Evolutionary conservation across 2,797 vertebrate species (phyloP).

Genomic region (Gephyroberyx darwinii): DNA sequence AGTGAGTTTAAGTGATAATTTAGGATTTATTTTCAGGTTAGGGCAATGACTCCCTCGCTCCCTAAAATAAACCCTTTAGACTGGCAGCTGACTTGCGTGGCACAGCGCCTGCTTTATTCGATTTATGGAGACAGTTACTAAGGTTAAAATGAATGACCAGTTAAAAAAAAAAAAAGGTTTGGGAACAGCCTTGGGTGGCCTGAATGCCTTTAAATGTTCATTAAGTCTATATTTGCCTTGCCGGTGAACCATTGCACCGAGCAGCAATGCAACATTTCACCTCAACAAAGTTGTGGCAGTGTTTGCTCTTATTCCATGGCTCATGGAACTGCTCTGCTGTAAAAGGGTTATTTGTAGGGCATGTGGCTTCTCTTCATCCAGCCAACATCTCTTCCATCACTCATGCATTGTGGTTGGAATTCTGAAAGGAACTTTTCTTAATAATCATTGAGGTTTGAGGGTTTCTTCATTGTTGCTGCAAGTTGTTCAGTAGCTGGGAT

Average conservation of each 20-base stretch:
- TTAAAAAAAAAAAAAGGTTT: slow-evolving; percentile 33
- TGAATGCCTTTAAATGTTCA: slow-evolving; percentile 36
- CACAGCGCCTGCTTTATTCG: slow-evolving; percentile 34
- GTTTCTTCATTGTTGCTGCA: slow-evolving; percentile 28
- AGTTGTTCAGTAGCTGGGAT: not conserved
- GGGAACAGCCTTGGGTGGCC: slow-evolving; percentile 44
- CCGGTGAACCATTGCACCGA: slow-evolving; percentile 45
- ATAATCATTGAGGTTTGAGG: slow-evolving; percentile 43
- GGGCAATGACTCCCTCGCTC: slow-evolving; percentile 35
- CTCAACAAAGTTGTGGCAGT: slow-evolving; percentile 52
- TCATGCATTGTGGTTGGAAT: slow-evolving; percentile 50
- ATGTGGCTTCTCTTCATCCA: slow-evolving; percentile 57
- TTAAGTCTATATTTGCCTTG: slow-evolving; percentile 51
- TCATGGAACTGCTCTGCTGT: slow-evolving; percentile 51
- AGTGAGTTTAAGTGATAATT: slow-evolving; percentile 38
- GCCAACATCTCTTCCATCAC: slow-evolving; percentile 47
- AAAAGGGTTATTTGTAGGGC: slow-evolving; percentile 60
- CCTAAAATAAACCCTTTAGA: slow-evolving; percentile 49
- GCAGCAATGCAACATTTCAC: slow-evolving; percentile 50
- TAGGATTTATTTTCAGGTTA: slow-evolving; percentile 30
- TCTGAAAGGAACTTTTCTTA: slow-evolving; percentile 45
- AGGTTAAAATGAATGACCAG: slow-evolving; percentile 51
- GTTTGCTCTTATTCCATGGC: slow-evolving; percentile 55
- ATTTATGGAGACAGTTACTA: slow-evolving; percentile 14
- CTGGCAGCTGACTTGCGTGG: slow-evolving; percentile 33